Conservation (phyloP, 1,140 invertebrate species). For the Pseudomyrmex cubaensis region DNA sequence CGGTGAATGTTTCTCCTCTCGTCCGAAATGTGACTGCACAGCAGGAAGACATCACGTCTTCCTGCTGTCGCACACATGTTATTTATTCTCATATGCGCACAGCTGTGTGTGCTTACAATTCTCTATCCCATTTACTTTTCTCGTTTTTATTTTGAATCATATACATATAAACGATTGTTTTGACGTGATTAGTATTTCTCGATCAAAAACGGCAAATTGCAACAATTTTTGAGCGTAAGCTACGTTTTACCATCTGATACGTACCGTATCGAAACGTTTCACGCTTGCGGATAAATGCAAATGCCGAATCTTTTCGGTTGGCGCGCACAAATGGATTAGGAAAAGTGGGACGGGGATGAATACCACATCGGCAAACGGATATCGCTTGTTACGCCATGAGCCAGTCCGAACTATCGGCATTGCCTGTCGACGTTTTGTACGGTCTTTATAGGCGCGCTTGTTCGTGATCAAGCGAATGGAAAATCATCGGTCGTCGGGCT, state of each 20-base stretch:
- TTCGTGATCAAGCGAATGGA: constrained; percentile 12
- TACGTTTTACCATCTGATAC: no score
- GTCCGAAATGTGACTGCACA: not conserved
- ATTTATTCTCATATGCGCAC: not conserved
- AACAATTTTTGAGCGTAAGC: not conserved
- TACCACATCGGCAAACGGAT: not conserved
- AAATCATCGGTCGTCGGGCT: constrained; percentile 52
- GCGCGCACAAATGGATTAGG: not conserved
- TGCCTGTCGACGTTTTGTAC: not conserved
- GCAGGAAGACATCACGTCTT: not conserved
- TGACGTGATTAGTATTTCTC: no score
- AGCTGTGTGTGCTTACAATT: no score
- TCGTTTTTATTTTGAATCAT: no score
- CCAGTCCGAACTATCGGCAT: not conserved
- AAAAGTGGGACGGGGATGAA: not conserved
- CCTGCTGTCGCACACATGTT: not conserved
- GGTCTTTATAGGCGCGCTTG: constrained; percentile 16
- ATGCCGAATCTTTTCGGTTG: not conserved
- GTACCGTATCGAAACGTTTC: no score
- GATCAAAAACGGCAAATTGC: no score
- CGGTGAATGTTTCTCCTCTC: not conserved
- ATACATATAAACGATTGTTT: no score
- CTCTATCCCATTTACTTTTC: no score
- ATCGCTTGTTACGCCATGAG: constrained; percentile 8
- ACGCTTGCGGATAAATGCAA: not conserved